Conservation (phyloP, 2,888 invertebrate species). For the Cryptocephalus moraei region DNA sequence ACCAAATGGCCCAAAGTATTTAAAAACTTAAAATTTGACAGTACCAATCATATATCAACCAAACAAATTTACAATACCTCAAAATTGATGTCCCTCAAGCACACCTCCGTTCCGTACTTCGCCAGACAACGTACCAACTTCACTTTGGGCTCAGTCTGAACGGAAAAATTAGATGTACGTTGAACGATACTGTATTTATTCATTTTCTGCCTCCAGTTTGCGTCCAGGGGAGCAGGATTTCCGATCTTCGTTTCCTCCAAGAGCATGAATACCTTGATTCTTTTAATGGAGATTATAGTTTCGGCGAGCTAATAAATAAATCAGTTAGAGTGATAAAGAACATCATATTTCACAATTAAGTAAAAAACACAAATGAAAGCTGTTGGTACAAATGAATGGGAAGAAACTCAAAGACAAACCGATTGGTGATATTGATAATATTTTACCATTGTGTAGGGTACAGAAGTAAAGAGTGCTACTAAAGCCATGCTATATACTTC, state of each 20-base stretch:
- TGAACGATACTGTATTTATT: not conserved
- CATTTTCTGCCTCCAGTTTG: constrained; percentile 10
- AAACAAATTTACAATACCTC: constrained; percentile 22
- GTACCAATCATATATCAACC: no score
- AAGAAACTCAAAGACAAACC: no score
- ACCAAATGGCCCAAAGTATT: no score
- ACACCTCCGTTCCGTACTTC: constrained; percentile 28
- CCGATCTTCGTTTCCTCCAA: constrained; percentile 27
- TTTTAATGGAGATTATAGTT: constrained; percentile 44
- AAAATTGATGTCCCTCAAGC: constrained; percentile 39
- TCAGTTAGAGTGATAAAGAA: no score
- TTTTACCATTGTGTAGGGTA: no score
- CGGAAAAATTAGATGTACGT: not conserved
- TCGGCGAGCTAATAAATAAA: constrained; percentile 40
- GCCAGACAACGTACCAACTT: constrained; percentile 11
- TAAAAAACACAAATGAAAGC: no score
- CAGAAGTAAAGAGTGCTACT: no score
- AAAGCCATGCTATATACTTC: no score
- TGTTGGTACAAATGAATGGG: no score
- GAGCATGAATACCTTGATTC: constrained; percentile 26
- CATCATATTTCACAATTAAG: no score
- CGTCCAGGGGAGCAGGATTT: constrained; percentile 27
- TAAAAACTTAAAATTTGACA: no score
- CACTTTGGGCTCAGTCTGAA: not conserved
- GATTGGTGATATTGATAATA: no score